Conservation (phyloP, 64 coral and sea anemone species). For the Trachythela sp. region DNA sequence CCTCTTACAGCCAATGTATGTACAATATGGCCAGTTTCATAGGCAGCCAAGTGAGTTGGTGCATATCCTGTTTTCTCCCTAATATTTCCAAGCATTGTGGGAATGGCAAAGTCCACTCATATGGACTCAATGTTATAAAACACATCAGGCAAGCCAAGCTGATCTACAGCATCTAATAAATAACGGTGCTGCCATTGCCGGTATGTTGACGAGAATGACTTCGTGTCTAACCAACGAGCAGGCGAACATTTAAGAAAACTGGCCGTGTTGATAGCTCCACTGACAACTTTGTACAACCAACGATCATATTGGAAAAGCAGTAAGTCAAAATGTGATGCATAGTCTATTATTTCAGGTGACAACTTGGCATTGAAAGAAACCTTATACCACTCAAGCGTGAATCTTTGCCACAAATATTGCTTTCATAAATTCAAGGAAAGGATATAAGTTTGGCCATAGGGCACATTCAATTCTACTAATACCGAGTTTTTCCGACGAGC, state of each 20-base stretch:
- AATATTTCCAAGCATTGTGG: slow-evolving; percentile 14
- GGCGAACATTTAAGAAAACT: background rate
- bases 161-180: slow-evolving; percentile 35
- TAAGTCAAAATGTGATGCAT: slow-evolving; percentile 31
- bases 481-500: no score
- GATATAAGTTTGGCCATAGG: slow-evolving; percentile 45
- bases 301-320: slow-evolving; percentile 48
- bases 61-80: background rate
- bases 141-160: slow-evolving; percentile 34
- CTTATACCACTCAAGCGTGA: slow-evolving; percentile 12
- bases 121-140: slow-evolving; percentile 45
- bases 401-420: background rate
- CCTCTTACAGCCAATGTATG: slow-evolving; percentile 40
- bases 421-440: slow-evolving; percentile 5
- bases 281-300: slow-evolving; percentile 48
- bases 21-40: slow-evolving; percentile 25
- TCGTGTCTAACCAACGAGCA: slow-evolving; percentile 13
- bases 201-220: slow-evolving; percentile 42
- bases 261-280: slow-evolving; percentile 24
- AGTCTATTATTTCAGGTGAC: slow-evolving; percentile 31
- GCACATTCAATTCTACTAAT: slow-evolving; percentile 55
- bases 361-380: slow-evolving; percentile 18
- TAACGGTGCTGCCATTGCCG: slow-evolving; percentile 53
- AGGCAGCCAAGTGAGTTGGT: background rate
- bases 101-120: slow-evolving; percentile 50